These are phyloP conservation scores for Labeo catla DNA, from an alignment of 2,113 vertebrate species.

Conservation along the genomic window DNA sequence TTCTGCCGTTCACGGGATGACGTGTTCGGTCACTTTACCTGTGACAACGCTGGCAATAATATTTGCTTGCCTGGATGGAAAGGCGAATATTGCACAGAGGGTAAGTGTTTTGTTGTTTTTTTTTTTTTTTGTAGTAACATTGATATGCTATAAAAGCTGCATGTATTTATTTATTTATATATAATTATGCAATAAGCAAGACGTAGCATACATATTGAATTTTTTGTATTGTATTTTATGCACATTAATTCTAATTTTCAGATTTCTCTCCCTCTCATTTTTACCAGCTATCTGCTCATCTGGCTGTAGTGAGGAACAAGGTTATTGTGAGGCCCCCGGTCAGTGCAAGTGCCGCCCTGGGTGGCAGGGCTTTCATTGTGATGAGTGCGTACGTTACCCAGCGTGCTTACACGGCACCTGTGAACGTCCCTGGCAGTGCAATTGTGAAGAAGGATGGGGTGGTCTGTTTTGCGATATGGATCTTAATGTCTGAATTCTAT, in stretches of 20 bases:
- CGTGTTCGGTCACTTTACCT: background rate
- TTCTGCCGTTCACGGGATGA: conserved; percentile 6
- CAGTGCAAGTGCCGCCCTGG: rapidly evolving
- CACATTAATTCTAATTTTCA: background rate
- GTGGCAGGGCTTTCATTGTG: background rate
- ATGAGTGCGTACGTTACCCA: background rate
- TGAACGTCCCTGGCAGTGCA: background rate
- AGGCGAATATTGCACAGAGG: background rate
- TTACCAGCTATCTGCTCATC: background rate
- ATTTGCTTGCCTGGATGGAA: background rate
- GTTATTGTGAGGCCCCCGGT: background rate
- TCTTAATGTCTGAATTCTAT: background rate
- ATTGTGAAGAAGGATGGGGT: rapidly evolving
- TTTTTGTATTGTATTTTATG: background rate
- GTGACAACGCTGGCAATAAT: background rate
- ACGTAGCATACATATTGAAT: background rate
- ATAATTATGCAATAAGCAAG: background rate
- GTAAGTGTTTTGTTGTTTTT: background rate
- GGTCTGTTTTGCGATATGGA: background rate
- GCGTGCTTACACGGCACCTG: background rate
- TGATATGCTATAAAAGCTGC: too few species aligned
- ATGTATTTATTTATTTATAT: too few species aligned
- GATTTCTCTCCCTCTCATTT: background rate
- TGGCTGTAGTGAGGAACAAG: background rate
- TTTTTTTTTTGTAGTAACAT: too few species aligned